Evolutionary conservation across 2,113 vertebrate genomes (phyloP).

Genomic region (Pipra filicauda): DNA sequence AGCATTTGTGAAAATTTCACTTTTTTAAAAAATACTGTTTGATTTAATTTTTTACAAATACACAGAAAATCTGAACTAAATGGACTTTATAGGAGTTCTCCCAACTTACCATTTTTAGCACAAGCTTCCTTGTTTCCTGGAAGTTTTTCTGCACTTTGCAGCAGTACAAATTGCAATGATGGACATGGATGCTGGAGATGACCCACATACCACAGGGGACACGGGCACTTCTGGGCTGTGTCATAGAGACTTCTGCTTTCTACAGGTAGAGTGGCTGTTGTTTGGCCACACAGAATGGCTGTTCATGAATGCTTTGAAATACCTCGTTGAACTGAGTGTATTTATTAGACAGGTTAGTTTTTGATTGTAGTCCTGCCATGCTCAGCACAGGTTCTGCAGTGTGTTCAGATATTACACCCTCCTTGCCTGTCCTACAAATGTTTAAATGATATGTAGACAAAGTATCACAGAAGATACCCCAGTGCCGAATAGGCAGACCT

Average conservation of each 20-base stretch:
- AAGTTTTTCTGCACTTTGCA: neutral
- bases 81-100: neutral
- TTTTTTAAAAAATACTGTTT: neutral
- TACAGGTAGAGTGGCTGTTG: neutral
- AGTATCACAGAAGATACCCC: neutral
- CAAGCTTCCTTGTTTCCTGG: neutral
- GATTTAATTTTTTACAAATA: neutral
- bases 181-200: neutral
- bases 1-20: neutral
- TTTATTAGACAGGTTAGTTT: neutral
- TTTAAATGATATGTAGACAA: neutral
- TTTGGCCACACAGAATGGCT: neutral
- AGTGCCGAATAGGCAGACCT: neutral
- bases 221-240: neutral
- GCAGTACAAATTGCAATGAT: neutral
- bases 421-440: neutral
- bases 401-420: neutral
- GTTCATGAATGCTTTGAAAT: neutral
- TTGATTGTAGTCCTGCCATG: neutral
- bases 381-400: neutral
- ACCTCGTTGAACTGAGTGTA: rapidly evolving
- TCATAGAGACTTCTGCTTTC: neutral
- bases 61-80: neutral
- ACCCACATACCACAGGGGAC: rapidly evolving
- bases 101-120: neutral